These are phyloP conservation scores for Pachyrhynchus sulphureomaculatus DNA, from an alignment of 1,140 invertebrate genomes.

Conservation along the genomic window DNA sequence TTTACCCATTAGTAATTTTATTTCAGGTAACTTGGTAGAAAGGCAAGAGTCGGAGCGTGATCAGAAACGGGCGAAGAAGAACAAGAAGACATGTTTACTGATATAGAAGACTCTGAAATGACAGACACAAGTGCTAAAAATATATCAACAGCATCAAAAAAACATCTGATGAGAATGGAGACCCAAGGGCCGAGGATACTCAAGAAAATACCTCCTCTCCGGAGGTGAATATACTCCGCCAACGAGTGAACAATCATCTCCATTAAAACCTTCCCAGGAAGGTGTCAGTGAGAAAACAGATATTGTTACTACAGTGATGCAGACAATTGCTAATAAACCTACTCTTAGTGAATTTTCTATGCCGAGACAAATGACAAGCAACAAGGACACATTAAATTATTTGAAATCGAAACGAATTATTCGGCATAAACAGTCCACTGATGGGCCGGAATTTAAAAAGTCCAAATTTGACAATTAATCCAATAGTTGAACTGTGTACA, in stretches of 20 bases:
- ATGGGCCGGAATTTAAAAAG: conserved; percentile 26
- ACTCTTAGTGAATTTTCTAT: conserved; percentile 43
- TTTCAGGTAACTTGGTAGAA: conserved; percentile 39
- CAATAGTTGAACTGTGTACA: background rate
- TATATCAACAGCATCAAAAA: background rate
- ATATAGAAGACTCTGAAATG: conserved; percentile 33
- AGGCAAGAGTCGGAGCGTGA: conserved; percentile 26
- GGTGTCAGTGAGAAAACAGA: conserved; percentile 24
- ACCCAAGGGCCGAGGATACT: conserved; percentile 24
- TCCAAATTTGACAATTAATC: conserved; percentile 12
- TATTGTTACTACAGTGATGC: conserved; percentile 23
- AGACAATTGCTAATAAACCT: conserved; percentile 33
- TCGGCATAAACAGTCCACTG: conserved; percentile 37
- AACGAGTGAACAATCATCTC: conserved; percentile 2
- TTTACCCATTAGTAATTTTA: too few species aligned
- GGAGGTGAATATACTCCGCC: background rate
- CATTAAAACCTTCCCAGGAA: conserved; percentile 35
- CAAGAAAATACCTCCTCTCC: conserved; percentile 13
- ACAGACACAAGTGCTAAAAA: conserved; percentile 1
- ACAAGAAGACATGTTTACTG: conserved; percentile 32
- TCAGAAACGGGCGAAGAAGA: conserved; percentile 30
- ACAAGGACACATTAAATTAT: conserved; percentile 46
- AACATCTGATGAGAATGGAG: background rate
- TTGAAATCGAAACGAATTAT: conserved; percentile 48
- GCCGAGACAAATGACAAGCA: conserved; percentile 37